Conservation (phyloP, 2,888 invertebrate species). For the Atrina japonica region DNA sequence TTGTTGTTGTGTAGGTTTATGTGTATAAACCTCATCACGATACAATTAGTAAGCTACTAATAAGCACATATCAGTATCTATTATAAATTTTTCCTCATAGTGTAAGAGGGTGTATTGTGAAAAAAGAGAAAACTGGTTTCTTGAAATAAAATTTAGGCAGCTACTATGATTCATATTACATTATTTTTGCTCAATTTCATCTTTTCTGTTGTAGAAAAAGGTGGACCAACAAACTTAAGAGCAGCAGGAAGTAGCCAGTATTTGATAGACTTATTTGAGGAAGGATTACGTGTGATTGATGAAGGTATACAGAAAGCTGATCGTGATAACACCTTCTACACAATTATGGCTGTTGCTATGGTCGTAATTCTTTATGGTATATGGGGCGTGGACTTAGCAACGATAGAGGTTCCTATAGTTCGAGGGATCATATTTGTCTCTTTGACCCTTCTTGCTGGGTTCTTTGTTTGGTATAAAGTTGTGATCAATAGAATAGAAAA, state of each 20-base stretch:
- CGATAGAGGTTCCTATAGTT: slow-evolving; percentile 53
- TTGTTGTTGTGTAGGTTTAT: too few relatives aligned
- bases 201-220: too few relatives aligned
- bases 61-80: too few relatives aligned
- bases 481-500: slow-evolving; percentile 67
- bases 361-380: slow-evolving; percentile 53
- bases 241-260: neutral
- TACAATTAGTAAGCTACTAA: too few relatives aligned
- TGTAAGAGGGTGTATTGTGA: too few relatives aligned
- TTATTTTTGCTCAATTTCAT: too few relatives aligned
- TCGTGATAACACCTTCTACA: slow-evolving; percentile 57
- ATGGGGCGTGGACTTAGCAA: slow-evolving; percentile 40
- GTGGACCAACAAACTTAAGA: neutral
- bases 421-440: slow-evolving; percentile 51
- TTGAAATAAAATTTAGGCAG: too few relatives aligned
- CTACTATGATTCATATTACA: too few relatives aligned
- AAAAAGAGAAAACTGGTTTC: too few relatives aligned
- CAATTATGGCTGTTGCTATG: slow-evolving; percentile 48
- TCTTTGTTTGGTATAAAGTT: slow-evolving; percentile 62
- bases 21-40: too few relatives aligned
- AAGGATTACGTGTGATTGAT: slow-evolving; percentile 56
- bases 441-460: slow-evolving; percentile 60
- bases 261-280: slow-evolving; percentile 42
- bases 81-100: too few relatives aligned
- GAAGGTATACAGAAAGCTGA: slow-evolving; percentile 56